These are phyloP conservation scores for Cyphomyrus plagiostoma DNA, from an alignment of 2,113 vertebrate species.

Conservation along the genomic window DNA sequence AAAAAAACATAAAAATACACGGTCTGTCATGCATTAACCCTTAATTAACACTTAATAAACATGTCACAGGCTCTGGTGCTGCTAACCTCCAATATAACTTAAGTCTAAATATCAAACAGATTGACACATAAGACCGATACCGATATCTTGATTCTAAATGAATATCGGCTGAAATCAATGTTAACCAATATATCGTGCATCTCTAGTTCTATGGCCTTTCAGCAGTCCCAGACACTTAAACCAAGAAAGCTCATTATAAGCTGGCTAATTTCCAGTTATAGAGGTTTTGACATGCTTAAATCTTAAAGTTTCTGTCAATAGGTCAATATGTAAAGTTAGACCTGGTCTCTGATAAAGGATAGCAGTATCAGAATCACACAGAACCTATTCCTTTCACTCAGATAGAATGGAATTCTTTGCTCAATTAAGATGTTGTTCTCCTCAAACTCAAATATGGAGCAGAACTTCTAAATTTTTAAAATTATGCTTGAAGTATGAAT, in stretches of 20 bases:
- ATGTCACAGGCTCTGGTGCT: neutral
- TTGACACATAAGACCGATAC: neutral
- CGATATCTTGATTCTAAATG: neutral
- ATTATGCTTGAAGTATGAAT: neutral
- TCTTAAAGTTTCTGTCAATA: neutral
- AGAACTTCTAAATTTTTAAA: neutral
- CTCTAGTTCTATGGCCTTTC: neutral
- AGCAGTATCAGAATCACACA: neutral
- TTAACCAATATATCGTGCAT: neutral
- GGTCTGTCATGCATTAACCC: neutral
- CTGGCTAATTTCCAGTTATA: neutral
- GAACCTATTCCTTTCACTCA: neutral
- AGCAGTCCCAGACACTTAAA: neutral
- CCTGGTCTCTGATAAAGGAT: neutral
- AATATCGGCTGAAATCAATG: neutral
- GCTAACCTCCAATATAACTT: neutral
- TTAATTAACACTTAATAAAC: neutral
- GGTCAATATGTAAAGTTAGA: neutral
- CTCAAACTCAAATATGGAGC: neutral
- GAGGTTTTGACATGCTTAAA: neutral
- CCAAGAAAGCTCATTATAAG: neutral
- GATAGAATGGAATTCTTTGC: neutral
- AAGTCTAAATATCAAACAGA: neutral
- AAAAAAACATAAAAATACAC: neutral
- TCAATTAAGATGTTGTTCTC: neutral